Evolutionary conservation across 2,113 vertebrate species (phyloP), one percentile per base, ranked within the genome.

Genomic region (Phylloscopus whistleri): DNA sequence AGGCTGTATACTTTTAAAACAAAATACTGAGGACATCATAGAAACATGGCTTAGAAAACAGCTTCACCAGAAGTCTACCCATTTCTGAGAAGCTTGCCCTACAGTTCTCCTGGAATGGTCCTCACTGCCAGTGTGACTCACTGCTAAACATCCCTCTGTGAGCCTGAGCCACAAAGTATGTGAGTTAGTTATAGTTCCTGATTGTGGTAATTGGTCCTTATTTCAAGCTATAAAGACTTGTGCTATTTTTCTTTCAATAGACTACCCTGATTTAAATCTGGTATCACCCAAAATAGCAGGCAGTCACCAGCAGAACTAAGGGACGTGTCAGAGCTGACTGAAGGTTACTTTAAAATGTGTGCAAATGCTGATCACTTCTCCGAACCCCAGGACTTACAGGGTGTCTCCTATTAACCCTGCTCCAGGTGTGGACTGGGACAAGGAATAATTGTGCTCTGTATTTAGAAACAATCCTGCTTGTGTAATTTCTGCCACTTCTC

Each of bases 401-500:
- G 37, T 76, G 53, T 82, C 23, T 63, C 30, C 28, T 55, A 64
- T 89, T 84, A 72, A 63, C n/a, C 48, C 53, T 44, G 27, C 10
- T 39, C 35, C n/a, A 89, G n/a, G 62, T 0, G 0, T 1, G 0
- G 28, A 82, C 84, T 41, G 37, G 58, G 15, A 76, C 49, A 73
- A 62, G 5, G 56, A 69, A 79, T 49, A 84, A 56, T 43, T 75
- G 13, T 16, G 10, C 8, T 75, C 66, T 53, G 31, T 53, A 64
- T 83, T 91, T 87, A 93, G 87, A 89, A 87, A 91, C 28, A 94
- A 68, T 49, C n/a, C 44, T 87, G 30, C 26, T 48, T 33, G 19
- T 72, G 24, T 64, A 64, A 89, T 93, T 93, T 95, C 39, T 90
- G 30, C 30, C 18, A 27, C 51, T 82, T 93, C 55, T 44, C 58